Base-by-base conservation (phyloP, 2,888 invertebrate genomes). In the Drosophila robusta region DNA sequence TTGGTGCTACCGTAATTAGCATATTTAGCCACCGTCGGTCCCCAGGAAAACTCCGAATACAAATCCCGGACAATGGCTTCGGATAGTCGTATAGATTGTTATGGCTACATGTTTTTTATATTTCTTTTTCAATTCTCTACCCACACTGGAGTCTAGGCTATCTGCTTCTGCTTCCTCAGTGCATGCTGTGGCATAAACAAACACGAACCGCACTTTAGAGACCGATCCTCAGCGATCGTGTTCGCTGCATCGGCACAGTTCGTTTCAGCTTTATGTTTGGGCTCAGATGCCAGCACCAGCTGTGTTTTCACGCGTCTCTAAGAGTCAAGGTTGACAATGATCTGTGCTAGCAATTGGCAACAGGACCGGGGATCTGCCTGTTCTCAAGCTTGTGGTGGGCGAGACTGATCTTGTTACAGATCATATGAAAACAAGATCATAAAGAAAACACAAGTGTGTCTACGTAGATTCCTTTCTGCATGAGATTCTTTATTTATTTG, bases 171-270 rank as follows among this genome's bases (percentile, higher is more conserved):
- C 34, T 64, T 42, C 66, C 26, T 14, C 32, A 14, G 60, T 50
- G 57, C 84, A 65, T 87, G 85, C 54, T 69, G 78, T 70, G 87
- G 87, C 85, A 85, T 85, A 85, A 89, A 87, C 70, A 89, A 87
- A 76, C 62, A 58, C 16, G 29, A 61, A 39, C 51, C 24, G 34
- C 29, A 51, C 41, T 49, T 29, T 5, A 18, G 29, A 24, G 32
- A n/a, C 26, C 62, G 56, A 68, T 71, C 55, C 62, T 54, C 39
- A 32, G 50, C 50, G 63, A 75, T 80, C 56, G 70, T 71, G 64
- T 85, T 82, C 52, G 47, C 46, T 58, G 57, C 51, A 68, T 54
- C 75, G 73, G 73, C 51, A 68, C 58, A 65, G 70, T 74, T 70
- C 55, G 71, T 68, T 67, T 61, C 54, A 39, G 60, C 12, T 57